A percentile compares a stretch with the other conserved stretches of the same genome.
Evolutionary conservation across 2,113 vertebrate genomes (phyloP).

Genomic region (Salvelinus namaycush): DNA sequence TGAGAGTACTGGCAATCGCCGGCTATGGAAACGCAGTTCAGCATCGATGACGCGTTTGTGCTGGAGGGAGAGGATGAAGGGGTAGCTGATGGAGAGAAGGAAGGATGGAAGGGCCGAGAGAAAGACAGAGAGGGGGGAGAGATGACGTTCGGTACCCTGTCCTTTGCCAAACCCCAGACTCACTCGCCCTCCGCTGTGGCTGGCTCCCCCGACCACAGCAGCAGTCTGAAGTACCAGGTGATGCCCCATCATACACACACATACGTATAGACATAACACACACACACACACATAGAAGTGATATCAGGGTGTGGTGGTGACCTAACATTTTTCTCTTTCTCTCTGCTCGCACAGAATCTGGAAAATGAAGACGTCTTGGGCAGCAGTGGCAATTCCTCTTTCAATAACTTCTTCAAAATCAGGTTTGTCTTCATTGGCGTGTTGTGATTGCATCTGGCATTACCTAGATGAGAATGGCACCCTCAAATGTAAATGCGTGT

Average conservation of each 20-base stretch:
- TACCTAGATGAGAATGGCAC: neutral
- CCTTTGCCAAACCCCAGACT: slow-evolving; percentile 72
- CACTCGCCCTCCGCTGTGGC: slow-evolving; percentile 48
- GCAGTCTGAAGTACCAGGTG: slow-evolving; percentile 77
- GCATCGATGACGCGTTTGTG: slow-evolving; percentile 76
- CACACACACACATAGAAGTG: too few relatives aligned
- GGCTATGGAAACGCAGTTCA: slow-evolving; percentile 75
- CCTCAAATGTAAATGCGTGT: neutral
- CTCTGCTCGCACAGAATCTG: slow-evolving; percentile 74
- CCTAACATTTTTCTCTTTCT: neutral
- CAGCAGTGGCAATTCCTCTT: slow-evolving; percentile 71
- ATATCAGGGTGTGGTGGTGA: neutral
- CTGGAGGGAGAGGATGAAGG: slow-evolving; percentile 76
- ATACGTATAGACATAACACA: too few relatives aligned
- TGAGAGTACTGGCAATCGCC: slow-evolving; percentile 45
- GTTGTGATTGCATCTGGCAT: neutral
- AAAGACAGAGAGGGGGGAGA: slow-evolving; percentile 69
- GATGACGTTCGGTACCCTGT: slow-evolving; percentile 74
- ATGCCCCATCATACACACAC: too few relatives aligned
- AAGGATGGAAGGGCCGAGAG: slow-evolving; percentile 65
- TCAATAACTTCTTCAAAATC: slow-evolving; percentile 81
- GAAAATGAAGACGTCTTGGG: slow-evolving; percentile 82
- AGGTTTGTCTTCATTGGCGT: slow-evolving; percentile 54
- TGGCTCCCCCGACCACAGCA: slow-evolving; percentile 68
- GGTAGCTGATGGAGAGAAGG: slow-evolving; percentile 58